Percentiles rank a stretch among this genome's conserved stretches.
Conservation (phyloP, 1,140 invertebrate species). For the Carposina sasakii region DNA sequence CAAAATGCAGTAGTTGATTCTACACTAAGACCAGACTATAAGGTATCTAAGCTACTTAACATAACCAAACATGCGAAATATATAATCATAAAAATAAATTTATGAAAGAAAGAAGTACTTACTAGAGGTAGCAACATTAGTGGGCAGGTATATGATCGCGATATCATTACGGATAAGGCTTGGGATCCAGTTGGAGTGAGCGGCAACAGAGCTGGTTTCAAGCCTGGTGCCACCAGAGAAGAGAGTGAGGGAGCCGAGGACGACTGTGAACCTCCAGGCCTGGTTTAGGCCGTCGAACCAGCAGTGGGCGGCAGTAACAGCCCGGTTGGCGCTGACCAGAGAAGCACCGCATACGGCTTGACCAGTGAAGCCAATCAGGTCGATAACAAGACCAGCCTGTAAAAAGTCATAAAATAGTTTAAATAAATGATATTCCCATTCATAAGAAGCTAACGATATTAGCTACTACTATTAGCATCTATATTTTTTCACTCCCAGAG, state of each 20-base stretch:
- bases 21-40: no score
- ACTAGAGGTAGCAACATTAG: constrained; percentile 38
- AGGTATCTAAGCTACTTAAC: no score
- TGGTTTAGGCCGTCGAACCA: constrained; percentile 34
- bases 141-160: constrained; percentile 38
- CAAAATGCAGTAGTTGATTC: no score
- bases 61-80: no score
- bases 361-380: neutral
- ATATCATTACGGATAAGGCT: constrained; percentile 32
- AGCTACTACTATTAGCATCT: no score
- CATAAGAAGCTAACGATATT: no score
- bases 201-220: constrained; percentile 21
- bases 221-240: constrained; percentile 36
- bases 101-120: no score
- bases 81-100: no score
- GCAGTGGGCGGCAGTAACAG: constrained; percentile 44
- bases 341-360: constrained; percentile 34
- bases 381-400: constrained; percentile 35
- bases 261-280: constrained; percentile 31
- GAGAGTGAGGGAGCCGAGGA: constrained; percentile 33
- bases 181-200: constrained; percentile 28
- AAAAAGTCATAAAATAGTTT: constrained; percentile 10
- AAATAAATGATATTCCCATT: no score
- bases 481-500: no score
- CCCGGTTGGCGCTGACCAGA: constrained; percentile 21